Evolutionary conservation across 2,888 invertebrate species (phyloP).

Genomic region (Pachliopta kotzebuea): DNA sequence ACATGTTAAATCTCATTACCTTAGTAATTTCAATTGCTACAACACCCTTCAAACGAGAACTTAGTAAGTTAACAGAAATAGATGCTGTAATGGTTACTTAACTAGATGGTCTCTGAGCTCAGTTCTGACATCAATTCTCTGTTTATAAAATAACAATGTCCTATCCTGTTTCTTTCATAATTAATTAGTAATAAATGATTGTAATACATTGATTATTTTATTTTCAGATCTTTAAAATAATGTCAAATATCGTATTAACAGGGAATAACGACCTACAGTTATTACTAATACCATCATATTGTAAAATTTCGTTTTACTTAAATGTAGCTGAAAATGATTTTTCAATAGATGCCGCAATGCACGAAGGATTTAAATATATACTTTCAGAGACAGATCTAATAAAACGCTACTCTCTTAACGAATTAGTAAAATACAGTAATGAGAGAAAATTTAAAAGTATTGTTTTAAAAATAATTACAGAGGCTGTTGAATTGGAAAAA

Average conservation of each 20-base stretch:
- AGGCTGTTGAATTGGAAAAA: constrained; percentile 2
- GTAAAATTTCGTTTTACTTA: constrained; percentile 43
- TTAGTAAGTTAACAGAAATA: too few species aligned
- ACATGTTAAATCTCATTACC: too few species aligned
- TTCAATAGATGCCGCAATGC: constrained; percentile 37
- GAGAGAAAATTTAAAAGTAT: constrained; percentile 8
- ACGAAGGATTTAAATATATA: constrained; percentile 38
- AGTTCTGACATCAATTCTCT: too few species aligned
- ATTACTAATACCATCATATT: constrained; percentile 47
- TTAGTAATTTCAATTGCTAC: too few species aligned
- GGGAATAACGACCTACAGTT: constrained; percentile 51
- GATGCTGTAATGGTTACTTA: too few species aligned
- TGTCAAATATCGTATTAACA: constrained; percentile 45
- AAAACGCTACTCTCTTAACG: background rate
- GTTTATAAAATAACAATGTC: too few species aligned
- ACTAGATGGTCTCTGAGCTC: too few species aligned
- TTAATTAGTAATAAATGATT: too few species aligned
- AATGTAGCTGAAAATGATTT: constrained; percentile 41
- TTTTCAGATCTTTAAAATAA: constrained; percentile 54
- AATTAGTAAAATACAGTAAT: constrained; percentile 15
- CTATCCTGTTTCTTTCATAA: too few species aligned
- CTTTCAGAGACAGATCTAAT: constrained; percentile 16
- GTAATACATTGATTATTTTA: background rate
- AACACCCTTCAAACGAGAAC: too few species aligned
- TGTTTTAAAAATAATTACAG: constrained; percentile 3